These are phyloP conservation scores for Campoletis raptor DNA, from an alignment of 2,888 invertebrate species.

Conservation along the genomic window DNA sequence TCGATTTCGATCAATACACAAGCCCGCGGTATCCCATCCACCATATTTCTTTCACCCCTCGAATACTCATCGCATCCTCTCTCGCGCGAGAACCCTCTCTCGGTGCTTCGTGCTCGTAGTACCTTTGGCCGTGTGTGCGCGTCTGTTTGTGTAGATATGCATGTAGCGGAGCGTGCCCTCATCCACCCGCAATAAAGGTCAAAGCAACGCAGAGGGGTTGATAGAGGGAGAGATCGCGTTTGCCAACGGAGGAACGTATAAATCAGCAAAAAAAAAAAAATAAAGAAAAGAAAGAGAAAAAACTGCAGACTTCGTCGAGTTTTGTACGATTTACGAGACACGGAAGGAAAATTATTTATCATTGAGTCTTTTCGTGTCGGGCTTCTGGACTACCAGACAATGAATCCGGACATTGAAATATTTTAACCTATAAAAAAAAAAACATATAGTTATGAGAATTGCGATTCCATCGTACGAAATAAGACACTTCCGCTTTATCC, in stretches of 20 bases:
- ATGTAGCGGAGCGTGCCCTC: conserved; percentile 25
- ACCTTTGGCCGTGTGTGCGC: conserved; percentile 7
- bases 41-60: conserved; percentile 65
- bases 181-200: conserved; percentile 71
- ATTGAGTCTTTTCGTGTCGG: conserved; percentile 16
- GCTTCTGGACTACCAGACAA: neutral
- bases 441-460: too few species aligned
- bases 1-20: conserved; percentile 82
- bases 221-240: neutral
- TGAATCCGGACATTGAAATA: neutral
- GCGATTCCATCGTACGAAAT: too few species aligned
- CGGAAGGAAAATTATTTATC: conserved; percentile 30
- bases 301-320: neutral
- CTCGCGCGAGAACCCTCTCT: conserved; percentile 54
- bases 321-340: conserved; percentile 9
- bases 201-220: conserved; percentile 68
- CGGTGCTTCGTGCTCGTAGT: conserved; percentile 56
- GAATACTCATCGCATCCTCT: conserved; percentile 44
- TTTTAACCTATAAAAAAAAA: neutral
- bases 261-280: conserved; percentile 17
- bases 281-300: neutral
- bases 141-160: conserved; percentile 6
- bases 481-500: too few species aligned
- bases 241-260: neutral
- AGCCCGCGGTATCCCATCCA: conserved; percentile 62